phyloP scores from a whole-genome alignment of 2,888 invertebrate genomes.

The Andrena haemorrhoa region DNA sequence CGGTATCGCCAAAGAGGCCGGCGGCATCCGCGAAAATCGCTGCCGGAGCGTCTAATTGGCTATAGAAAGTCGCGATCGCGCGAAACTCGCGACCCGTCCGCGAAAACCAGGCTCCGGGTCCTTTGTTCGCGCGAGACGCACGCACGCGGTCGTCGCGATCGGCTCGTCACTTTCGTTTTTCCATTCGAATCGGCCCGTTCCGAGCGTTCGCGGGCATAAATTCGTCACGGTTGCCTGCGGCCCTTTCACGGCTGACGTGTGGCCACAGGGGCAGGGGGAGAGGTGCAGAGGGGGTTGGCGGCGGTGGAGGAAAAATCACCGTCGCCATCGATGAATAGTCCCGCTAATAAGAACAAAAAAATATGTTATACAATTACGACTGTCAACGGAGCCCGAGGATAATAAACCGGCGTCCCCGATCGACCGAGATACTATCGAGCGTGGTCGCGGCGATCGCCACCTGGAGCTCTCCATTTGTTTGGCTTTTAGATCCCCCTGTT shows the following conservation, averaged over 20 bases:
- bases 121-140: neutral
- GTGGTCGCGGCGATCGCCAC: conserved; percentile 16
- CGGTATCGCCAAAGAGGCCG: neutral
- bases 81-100: conserved; percentile 5
- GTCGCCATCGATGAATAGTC: conserved; percentile 30
- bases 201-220: conserved; percentile 45
- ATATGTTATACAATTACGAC: conserved; percentile 40
- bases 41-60: neutral
- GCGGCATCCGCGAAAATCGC: conserved; percentile 2
- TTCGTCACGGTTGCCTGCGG: conserved; percentile 62
- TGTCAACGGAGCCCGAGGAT: conserved; percentile 32
- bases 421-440: conserved; percentile 33
- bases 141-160: conserved; percentile 10
- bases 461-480: conserved; percentile 29
- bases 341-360: conserved; percentile 31
- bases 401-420: conserved; percentile 34
- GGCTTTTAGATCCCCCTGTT: conserved; percentile 8
- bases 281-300: neutral
- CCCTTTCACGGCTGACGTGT: conserved; percentile 61
- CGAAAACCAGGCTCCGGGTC: neutral
- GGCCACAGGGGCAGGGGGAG: neutral
- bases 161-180: conserved; percentile 62
- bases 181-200: conserved; percentile 54
- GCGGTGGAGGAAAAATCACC: conserved; percentile 31
- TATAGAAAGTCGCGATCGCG: neutral